Percentiles rank a stretch among this genome's conserved stretches.
phyloP scores from a whole-genome alignment of 2,113 vertebrate species.

The Pterocles gutturalis region DNA sequence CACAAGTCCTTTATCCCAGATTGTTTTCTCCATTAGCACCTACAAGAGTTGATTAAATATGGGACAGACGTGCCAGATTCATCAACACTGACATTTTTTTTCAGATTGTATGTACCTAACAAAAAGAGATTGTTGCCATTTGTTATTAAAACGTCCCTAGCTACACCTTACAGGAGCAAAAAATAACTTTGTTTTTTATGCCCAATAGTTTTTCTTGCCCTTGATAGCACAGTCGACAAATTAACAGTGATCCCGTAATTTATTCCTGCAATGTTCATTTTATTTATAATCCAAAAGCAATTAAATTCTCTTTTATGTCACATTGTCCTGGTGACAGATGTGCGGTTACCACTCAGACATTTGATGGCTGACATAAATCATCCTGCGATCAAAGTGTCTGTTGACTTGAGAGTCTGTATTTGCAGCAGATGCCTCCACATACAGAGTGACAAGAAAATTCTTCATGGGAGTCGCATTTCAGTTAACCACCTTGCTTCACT shows the following conservation, averaged over 20 bases:
- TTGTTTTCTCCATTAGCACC: slow-evolving; percentile 67
- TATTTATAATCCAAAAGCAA: slow-evolving; percentile 80
- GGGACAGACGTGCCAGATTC: slow-evolving; percentile 55
- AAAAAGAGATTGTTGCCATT: slow-evolving; percentile 68
- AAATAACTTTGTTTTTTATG: slow-evolving; percentile 55
- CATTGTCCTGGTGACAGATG: slow-evolving; percentile 79
- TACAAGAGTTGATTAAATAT: slow-evolving; percentile 72
- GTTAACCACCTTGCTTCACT: slow-evolving; percentile 63
- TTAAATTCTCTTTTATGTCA: slow-evolving; percentile 80
- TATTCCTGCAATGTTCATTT: slow-evolving; percentile 75
- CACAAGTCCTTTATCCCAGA: slow-evolving; percentile 70
- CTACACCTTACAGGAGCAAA: slow-evolving; percentile 41
- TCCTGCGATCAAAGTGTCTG: slow-evolving; percentile 80
- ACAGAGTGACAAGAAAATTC: slow-evolving; percentile 81
- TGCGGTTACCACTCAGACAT: slow-evolving; percentile 78
- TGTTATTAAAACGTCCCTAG: slow-evolving; percentile 64
- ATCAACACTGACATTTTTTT: slow-evolving; percentile 66
- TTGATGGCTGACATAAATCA: slow-evolving; percentile 85
- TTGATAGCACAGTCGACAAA: slow-evolving; percentile 71
- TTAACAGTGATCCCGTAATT: slow-evolving; percentile 74
- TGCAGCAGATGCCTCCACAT: slow-evolving; percentile 79
- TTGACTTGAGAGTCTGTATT: slow-evolving; percentile 74
- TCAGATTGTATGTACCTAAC: slow-evolving; percentile 44
- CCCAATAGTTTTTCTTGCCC: slow-evolving; percentile 70
- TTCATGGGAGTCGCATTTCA: slow-evolving; percentile 73